Conservation (phyloP, 2,797 vertebrate genomes). For the Astyanax mexicanus region DNA sequence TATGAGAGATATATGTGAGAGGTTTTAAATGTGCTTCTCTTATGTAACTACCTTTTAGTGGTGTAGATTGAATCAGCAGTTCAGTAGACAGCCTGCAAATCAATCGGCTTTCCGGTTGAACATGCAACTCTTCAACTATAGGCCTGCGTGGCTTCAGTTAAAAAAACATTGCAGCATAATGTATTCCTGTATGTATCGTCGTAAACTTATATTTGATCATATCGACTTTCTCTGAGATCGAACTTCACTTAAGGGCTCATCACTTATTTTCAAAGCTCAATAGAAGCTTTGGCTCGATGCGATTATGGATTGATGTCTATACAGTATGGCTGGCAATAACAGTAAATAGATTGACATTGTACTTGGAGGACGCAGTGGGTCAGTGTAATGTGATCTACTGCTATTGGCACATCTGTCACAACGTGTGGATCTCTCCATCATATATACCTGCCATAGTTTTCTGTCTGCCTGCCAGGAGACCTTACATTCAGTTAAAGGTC, state of each 20-base stretch:
- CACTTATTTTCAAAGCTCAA: conserved; percentile 16
- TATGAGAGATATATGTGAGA: too few species aligned
- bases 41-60: neutral
- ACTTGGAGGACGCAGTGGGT: conserved; percentile 15
- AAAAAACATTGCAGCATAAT: conserved; percentile 35
- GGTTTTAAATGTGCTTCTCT: too few species aligned
- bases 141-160: too few species aligned
- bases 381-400: neutral
- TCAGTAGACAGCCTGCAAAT: neutral
- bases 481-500: neutral
- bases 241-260: conserved; percentile 34
- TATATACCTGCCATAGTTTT: neutral
- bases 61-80: conserved; percentile 1
- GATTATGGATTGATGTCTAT: conserved; percentile 45
- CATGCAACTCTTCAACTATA: conserved; percentile 2
- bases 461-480: neutral
- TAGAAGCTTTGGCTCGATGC: conserved; percentile 27
- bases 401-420: conserved; percentile 11
- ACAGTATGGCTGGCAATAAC: conserved; percentile 31
- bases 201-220: conserved; percentile 35
- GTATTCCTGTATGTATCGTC: conserved; percentile 1
- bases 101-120: conserved; percentile 10
- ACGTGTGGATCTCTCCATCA: neutral
- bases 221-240: conserved; percentile 41
- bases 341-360: conserved; percentile 45